Evolutionary conservation across 2,113 vertebrate species (phyloP), one percentile per base, ranked within the genome.

Genomic region (Tonatia bakeri): DNA sequence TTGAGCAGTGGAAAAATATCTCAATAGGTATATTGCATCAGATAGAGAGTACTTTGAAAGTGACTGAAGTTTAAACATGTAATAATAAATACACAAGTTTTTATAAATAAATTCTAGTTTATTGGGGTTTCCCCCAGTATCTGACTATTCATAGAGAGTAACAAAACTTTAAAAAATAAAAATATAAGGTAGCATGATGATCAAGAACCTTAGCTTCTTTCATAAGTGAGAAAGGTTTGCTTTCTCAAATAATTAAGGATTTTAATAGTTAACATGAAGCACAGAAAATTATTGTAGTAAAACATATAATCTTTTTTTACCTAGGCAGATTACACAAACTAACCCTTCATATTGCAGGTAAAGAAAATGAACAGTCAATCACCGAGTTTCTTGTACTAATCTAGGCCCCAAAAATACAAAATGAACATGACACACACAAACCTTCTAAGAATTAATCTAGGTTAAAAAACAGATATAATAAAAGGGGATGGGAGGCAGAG

Each of bases 131-230:
- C 26, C 59, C 24, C 28, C 61, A 5, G 5, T 67, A 87, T 85
- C 54, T 95, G 43, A 36, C 28, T 89, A 80, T 40, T 95, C 59
- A 31, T 50, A 64, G 88, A 92, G 80, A 84, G 47, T n/a, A 64
- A 81, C 54, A 89, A 84, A 82, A 83, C 9, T 80, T 40, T 85
- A 85, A 85, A 96, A 89, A 92, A 69, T 81, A 81, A 90, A 54
- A 36, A 88, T 79, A 80, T 45, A 87, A 67, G n/a, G 36, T 72
- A 93, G 72, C 9, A 52, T 86, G 59, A 89, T 75, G 59, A 75
- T 64, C 47, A 90, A 90, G 85, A 94, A 94, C 43, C 26, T 52
- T 59, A 47, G 64, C 47, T 77, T 77, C 54, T 80, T 72, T 91
- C 31, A 47, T 77, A 83, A 83, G 56, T 92, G 65, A 92, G 43